These are phyloP conservation scores for Psilanteris sp. DNA, from an alignment of 1,140 invertebrate genomes.

Conservation along the genomic window DNA sequence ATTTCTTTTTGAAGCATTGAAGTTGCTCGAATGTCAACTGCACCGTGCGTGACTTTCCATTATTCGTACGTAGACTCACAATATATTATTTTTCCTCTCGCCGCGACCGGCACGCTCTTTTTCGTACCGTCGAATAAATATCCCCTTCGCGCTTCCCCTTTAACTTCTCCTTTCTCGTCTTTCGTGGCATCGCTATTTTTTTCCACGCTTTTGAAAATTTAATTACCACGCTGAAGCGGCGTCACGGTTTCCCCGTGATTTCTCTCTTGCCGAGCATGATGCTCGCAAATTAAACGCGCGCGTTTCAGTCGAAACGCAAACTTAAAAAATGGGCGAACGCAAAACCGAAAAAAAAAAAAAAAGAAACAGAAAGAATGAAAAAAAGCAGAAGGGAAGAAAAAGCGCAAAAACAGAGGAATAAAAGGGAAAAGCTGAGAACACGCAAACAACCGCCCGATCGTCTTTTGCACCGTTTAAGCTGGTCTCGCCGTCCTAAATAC, in stretches of 20 bases:
- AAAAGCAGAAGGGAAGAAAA: not conserved
- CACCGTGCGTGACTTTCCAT: constrained; percentile 45
- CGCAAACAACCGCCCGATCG: constrained; percentile 27
- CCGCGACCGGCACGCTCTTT: not conserved
- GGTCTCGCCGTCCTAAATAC: constrained; percentile 29
- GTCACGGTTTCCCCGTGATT: constrained; percentile 33
- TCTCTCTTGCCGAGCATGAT: constrained; percentile 16
- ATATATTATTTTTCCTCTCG: constrained; percentile 25
- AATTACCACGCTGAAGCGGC: constrained; percentile 38
- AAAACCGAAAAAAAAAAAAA: too few species aligned
- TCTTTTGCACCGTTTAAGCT: constrained; percentile 40
- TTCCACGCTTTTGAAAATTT: constrained; percentile 41
- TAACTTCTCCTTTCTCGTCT: not conserved
- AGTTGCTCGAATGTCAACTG: constrained; percentile 39
- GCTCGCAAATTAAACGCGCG: constrained; percentile 17
- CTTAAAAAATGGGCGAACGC: not conserved
- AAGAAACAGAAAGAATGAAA: not conserved
- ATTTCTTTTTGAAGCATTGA: constrained; percentile 19
- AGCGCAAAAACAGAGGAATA: constrained; percentile 1
- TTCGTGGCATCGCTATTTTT: constrained; percentile 8
- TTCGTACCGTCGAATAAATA: constrained; percentile 34
- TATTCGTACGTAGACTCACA: constrained; percentile 34
- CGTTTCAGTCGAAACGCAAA: not conserved
- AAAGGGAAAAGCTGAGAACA: not conserved
- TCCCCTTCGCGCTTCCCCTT: not conserved